Percentiles rank a stretch among this genome's conserved stretches.
These are phyloP conservation scores for Drosophila orena DNA, from an alignment of 1,140 invertebrate species.

Conservation along the genomic window DNA sequence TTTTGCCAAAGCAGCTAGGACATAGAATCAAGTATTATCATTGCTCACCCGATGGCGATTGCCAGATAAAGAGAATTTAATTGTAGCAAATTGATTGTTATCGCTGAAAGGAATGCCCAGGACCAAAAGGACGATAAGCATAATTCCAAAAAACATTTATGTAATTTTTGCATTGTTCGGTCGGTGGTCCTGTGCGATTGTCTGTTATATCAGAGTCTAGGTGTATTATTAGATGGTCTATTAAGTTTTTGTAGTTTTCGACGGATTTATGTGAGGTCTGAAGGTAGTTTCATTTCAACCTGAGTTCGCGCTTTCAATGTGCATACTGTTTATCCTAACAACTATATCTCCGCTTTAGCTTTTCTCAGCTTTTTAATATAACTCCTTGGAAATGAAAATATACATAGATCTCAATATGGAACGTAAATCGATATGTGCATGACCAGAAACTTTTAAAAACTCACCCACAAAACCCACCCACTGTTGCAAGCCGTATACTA, in stretches of 20 bases:
- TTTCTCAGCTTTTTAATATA: slow-evolving; percentile 6
- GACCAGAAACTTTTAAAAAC: slow-evolving; percentile 8
- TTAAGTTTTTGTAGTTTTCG: slow-evolving; percentile 69
- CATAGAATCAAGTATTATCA: slow-evolving; percentile 26
- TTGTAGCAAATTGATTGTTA: slow-evolving; percentile 33
- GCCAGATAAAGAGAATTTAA: slow-evolving; percentile 31
- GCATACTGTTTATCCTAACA: slow-evolving; percentile 37
- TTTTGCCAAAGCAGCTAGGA: slow-evolving; percentile 41
- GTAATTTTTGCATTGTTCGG: background rate
- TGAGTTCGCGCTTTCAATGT: slow-evolving; percentile 34
- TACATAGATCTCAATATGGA: background rate
- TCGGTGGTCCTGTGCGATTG: slow-evolving; percentile 26
- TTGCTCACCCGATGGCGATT: slow-evolving; percentile 54
- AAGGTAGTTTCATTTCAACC: slow-evolving; percentile 6
- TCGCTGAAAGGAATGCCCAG: slow-evolving; percentile 18
- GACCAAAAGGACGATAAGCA: slow-evolving; percentile 6
- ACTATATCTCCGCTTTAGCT: slow-evolving; percentile 44
- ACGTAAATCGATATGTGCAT: too few species aligned
- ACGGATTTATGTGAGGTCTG: slow-evolving; percentile 26
- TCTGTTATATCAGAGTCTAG: slow-evolving; percentile 47
- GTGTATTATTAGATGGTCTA: slow-evolving; percentile 38
- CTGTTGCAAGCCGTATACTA: slow-evolving; percentile 40
- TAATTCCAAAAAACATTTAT: background rate
- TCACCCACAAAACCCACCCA: slow-evolving; percentile 56
- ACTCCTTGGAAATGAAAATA: background rate